Evolutionary conservation across 2,888 invertebrate genomes (phyloP).

Genomic region (Sminthurinus aureus): DNA sequence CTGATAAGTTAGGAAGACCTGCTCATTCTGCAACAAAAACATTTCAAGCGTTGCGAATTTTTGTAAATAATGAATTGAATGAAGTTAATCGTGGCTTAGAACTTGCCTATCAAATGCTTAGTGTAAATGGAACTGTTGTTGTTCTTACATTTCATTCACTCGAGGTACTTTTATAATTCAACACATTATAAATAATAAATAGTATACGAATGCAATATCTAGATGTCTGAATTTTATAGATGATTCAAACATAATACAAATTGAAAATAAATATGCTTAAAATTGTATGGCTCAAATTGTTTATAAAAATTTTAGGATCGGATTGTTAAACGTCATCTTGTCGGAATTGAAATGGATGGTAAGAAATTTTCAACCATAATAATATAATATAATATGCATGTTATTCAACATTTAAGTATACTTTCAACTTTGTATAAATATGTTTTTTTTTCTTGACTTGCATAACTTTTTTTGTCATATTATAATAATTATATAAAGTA

Average conservation of each 20-base stretch:
- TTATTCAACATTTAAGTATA: no score
- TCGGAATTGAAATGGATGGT: conserved; percentile 78
- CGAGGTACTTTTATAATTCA: conserved; percentile 47
- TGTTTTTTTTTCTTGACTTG: no score
- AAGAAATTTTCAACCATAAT: no score
- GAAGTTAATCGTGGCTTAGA: conserved; percentile 90
- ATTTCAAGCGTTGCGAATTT: conserved; percentile 92
- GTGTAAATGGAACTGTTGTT: conserved; percentile 78
- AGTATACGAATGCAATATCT: no score
- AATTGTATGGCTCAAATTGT: no score
- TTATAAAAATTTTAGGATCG: conserved; percentile 83
- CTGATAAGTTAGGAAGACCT: conserved; percentile 78
- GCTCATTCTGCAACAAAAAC: conserved; percentile 89
- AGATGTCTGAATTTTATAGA: no score
- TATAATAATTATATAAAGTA: no score
- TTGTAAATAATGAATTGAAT: conserved; percentile 95
- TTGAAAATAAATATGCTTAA: no score
- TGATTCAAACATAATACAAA: no score
- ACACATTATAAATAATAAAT: neutral
- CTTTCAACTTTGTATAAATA: no score
- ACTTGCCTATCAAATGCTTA: conserved; percentile 77
- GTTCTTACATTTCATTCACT: conserved; percentile 87
- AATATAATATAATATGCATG: no score
- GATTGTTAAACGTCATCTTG: conserved; percentile 88
- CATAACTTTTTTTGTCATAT: no score